Evolutionary conservation across 2,113 vertebrate species (phyloP).

Genomic region (Misgurnus anguillicaudatus): DNA sequence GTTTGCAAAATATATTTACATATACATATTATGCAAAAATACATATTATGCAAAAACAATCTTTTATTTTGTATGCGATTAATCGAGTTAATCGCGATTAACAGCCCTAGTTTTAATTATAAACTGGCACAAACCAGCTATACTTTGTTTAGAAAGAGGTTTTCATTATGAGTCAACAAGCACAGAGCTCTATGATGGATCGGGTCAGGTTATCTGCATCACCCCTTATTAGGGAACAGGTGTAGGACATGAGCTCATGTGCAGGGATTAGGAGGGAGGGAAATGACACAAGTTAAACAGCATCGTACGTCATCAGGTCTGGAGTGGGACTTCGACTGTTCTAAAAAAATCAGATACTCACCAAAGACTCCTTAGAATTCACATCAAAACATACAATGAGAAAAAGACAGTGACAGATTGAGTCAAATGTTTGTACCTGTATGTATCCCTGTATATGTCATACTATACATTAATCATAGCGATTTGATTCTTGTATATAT

Average conservation of each 20-base stretch:
- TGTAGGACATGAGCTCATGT: neutral
- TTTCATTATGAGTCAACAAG: constrained; percentile 7
- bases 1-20: too few species aligned
- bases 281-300: constrained; percentile 3
- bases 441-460: neutral
- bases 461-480: too few species aligned
- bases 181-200: neutral
- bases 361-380: constrained; percentile 47
- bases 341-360: constrained; percentile 46
- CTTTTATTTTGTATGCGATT: too few species aligned
- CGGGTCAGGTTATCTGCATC: constrained; percentile 9
- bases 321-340: constrained; percentile 13
- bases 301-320: neutral
- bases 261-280: neutral
- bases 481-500: too few species aligned
- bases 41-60: too few species aligned
- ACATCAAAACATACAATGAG: constrained; percentile 21
- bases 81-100: too few species aligned
- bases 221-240: constrained; percentile 41
- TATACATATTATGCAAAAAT: too few species aligned
- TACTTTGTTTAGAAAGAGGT: constrained; percentile 22
- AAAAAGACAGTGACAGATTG: neutral
- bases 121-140: constrained; percentile 9
- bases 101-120: neutral
- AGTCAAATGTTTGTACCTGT: neutral